Base-by-base conservation (phyloP, 1,140 invertebrate species). In the Apis dorsata region DNA sequence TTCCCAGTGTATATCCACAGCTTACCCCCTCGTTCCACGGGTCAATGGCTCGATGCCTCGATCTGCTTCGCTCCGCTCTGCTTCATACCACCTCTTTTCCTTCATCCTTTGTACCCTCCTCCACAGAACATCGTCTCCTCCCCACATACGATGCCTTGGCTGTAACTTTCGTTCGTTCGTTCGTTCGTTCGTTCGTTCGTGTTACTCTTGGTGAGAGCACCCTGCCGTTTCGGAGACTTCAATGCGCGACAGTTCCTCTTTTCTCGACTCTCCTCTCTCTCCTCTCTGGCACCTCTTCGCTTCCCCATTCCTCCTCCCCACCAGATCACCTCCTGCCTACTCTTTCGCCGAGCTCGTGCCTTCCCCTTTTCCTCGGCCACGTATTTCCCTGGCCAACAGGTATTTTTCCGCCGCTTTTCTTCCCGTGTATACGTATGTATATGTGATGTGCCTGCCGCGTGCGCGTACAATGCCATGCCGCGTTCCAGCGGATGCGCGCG, bases 171-270 rank as follows among this genome's bases (percentile, higher is more conserved):
- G 83, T 86, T 77, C 24, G 24, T 24, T 24, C 63, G 51, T 55
- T 24, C 49, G 21, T 44, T 90, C 71, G 53, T 89, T 83, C 81
- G 79, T 85, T 87, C 86, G 83, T 87, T 89, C 83, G 83, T 88
- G 86, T 87, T 89, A 89, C 87, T 89, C 79, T 87, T 69, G 73
- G 70, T 77, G 81, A 78, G 79, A 86, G 85, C 87, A 86, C 75
- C 85, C 85, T 81, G 78, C 62, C 78, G 86, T 88, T 90, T 90
- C 86, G 92, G 93, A 93, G 93, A 93, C 86, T 94, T 94, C 88
- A 92, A 93, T 90, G 93, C 93, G 87, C 90, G 92, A 91, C 90
- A 89, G 81, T 89, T 91, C 86, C 90, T 89, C 90, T 90, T 90
- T 89, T 88, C 86, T 86, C 84, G n/a, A 81, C 88, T 89, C 88